These are phyloP conservation scores for Mya arenaria DNA, from an alignment of 1,140 invertebrate species.

Conservation along the genomic window DNA sequence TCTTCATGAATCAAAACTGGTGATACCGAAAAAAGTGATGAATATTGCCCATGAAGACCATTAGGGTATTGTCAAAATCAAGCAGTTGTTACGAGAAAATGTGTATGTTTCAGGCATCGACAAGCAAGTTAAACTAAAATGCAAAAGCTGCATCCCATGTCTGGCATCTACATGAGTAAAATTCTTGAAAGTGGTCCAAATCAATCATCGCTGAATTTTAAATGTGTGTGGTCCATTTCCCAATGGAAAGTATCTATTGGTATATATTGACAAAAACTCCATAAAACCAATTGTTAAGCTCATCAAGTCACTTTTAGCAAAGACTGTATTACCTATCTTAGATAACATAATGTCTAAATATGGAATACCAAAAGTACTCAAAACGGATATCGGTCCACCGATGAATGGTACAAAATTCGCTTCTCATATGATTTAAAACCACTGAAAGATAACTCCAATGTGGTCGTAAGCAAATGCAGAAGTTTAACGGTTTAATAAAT, in stretches of 20 bases:
- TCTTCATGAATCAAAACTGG: conserved; percentile 21
- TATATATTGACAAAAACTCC: neutral
- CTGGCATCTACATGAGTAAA: conserved; percentile 39
- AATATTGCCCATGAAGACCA: conserved; percentile 75
- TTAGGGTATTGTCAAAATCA: conserved; percentile 72
- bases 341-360: neutral
- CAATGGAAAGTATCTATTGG: neutral
- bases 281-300: neutral
- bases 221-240: conserved; percentile 62
- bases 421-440: conserved; percentile 39
- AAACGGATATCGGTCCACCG: conserved; percentile 31
- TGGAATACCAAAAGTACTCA: conserved; percentile 25
- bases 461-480: conserved; percentile 57
- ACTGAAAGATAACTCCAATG: conserved; percentile 37
- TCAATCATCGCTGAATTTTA: conserved; percentile 55
- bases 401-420: conserved; percentile 27
- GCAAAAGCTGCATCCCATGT: conserved; percentile 64
- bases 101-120: conserved; percentile 79
- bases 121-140: conserved; percentile 65
- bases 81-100: conserved; percentile 72
- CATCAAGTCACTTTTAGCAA: neutral
- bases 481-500: conserved; percentile 58
- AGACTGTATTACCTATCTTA: neutral
- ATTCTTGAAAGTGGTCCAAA: conserved; percentile 58
- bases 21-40: conserved; percentile 52